Evolutionary conservation across 2,113 vertebrate species (phyloP).

Genomic region (Tragulus kanchil): DNA sequence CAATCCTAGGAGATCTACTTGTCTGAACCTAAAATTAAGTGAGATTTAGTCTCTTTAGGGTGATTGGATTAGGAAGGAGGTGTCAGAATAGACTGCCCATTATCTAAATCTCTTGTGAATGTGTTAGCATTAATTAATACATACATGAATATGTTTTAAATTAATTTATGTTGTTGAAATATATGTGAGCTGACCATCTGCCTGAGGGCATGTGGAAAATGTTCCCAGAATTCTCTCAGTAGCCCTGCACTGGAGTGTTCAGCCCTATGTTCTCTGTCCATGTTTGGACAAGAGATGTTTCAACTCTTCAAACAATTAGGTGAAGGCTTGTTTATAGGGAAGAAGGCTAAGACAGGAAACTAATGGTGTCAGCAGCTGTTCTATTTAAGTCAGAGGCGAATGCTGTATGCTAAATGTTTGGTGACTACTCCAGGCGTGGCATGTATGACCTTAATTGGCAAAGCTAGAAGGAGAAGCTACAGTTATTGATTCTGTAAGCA

Average conservation of each 20-base stretch:
- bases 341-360: constrained; percentile 39
- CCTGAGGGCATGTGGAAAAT: constrained; percentile 64
- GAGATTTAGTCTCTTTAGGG: constrained; percentile 48
- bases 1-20: constrained; percentile 5
- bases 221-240: constrained; percentile 67
- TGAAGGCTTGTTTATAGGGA: constrained; percentile 46
- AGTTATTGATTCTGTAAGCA: neutral
- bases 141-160: constrained; percentile 77
- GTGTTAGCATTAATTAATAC: constrained; percentile 83
- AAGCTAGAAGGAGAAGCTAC: neutral
- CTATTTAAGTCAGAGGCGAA: neutral
- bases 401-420: neutral
- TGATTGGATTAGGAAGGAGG: constrained; percentile 69
- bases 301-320: constrained; percentile 62
- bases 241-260: constrained; percentile 36
- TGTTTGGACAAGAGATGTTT: constrained; percentile 61
- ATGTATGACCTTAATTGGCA: neutral
- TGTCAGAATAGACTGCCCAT: constrained; percentile 69
- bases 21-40: constrained; percentile 60
- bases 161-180: constrained; percentile 79
- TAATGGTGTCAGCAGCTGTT: neutral
- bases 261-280: constrained; percentile 45
- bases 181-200: constrained; percentile 73
- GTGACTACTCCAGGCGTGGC: neutral
- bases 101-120: constrained; percentile 70